Conservation (phyloP, 2,113 vertebrate genomes). For the Passerina amoena region DNA sequence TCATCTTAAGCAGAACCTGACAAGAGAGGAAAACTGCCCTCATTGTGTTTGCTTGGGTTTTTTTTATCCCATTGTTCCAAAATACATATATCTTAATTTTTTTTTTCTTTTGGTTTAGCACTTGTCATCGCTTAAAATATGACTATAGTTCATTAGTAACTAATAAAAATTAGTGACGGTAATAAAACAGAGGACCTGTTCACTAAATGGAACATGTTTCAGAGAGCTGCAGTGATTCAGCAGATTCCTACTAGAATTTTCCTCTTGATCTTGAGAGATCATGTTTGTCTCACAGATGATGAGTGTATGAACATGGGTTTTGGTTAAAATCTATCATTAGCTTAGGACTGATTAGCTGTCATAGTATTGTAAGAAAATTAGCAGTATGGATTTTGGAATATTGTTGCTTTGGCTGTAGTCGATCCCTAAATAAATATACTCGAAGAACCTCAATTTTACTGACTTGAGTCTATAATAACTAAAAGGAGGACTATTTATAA, state of each 20-base stretch:
- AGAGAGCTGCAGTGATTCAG: background rate
- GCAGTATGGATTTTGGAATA: background rate
- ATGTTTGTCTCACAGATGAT: background rate
- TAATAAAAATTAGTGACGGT: background rate
- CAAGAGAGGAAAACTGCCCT: background rate
- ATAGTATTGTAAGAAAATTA: background rate
- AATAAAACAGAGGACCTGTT: background rate
- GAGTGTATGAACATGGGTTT: background rate
- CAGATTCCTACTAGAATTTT: background rate
- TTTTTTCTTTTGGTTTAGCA: background rate
- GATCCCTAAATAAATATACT: background rate
- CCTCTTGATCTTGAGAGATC: background rate
- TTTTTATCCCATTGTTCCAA: background rate
- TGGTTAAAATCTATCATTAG: background rate
- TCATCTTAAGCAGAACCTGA: background rate
- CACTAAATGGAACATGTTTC: accelerated
- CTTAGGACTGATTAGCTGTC: background rate
- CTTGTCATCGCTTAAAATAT: background rate
- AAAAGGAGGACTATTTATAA: background rate
- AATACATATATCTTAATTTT: background rate
- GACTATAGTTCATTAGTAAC: background rate
- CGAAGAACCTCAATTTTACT: background rate
- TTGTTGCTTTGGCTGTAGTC: accelerated
- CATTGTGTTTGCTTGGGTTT: accelerated
- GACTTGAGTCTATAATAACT: background rate